Conservation (phyloP, 1,140 invertebrate species). For the Hydropsyche tenuis region DNA sequence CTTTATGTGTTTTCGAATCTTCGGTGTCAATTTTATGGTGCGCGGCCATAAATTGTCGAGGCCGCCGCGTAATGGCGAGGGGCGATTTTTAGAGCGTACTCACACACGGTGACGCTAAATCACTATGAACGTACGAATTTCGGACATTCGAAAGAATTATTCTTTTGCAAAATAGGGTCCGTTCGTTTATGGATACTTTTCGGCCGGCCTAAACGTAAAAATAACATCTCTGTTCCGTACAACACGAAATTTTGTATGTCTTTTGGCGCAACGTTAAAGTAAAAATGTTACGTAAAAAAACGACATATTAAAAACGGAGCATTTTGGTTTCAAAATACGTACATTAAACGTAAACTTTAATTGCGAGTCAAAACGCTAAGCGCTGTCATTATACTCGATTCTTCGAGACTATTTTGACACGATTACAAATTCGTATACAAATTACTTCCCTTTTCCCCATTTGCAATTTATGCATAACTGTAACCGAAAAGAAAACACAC, state of each 20-base stretch:
- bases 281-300: too few relatives aligned
- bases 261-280: too few relatives aligned
- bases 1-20: conserved; percentile 38
- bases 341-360: not conserved
- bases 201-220: too few relatives aligned
- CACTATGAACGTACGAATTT: conserved; percentile 7
- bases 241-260: too few relatives aligned
- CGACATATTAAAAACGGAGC: too few relatives aligned
- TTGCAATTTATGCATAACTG: conserved; percentile 16
- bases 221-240: too few relatives aligned
- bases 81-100: conserved; percentile 29
- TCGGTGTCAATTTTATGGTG: conserved; percentile 40
- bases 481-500: not conserved
- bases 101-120: conserved; percentile 17
- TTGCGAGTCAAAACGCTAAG: conserved; percentile 12
- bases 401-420: not conserved
- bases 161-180: not conserved
- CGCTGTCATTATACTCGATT: conserved; percentile 7
- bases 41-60: conserved; percentile 27
- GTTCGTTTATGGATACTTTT: too few relatives aligned
- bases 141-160: conserved; percentile 11
- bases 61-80: conserved; percentile 18
- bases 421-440: not conserved
- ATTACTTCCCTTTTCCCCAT: conserved; percentile 13
- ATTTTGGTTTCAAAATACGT: too few relatives aligned